Evolutionary conservation across 1,140 invertebrate genomes (phyloP), one percentile per base, ranked within the genome.

Genomic region (Drosophila orosa): DNA sequence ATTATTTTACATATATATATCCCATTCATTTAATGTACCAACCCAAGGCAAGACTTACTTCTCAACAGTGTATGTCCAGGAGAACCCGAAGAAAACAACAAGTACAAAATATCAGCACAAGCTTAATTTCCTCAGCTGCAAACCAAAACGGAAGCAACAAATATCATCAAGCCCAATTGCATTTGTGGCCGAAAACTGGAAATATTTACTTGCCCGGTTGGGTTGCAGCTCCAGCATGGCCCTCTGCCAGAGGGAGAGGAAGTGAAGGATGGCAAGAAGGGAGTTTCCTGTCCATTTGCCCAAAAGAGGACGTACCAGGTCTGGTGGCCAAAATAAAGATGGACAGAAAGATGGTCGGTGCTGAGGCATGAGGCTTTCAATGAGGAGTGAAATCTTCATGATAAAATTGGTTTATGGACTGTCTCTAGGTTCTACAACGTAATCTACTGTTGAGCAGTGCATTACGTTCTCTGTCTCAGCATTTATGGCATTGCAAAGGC

Each of bases 161-260:
- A 89, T 89, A 89, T 89, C 77, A 89, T 89, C 84, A 90, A 84
- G 80, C 80, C 77, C 85, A 89, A 89, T 89, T 89, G 84, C 85
- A 89, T 89, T 89, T 89, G 84, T 80, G 84, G 84, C 84, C 80
- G 55, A 89, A 83, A 84, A 89, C 59, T 87, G 84, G 84, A 87
- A 87, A 80, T 89, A 87, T 89, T 87, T 80, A 83, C 84, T 86
- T 69, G 71, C 40, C 48, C 42, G 33, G 39, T 47, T 59, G 45
- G 35, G 33, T 19, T 48, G 40, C 35, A 22, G 39, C 44, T 62
- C 37, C 29, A 17, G 7, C 39, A 68, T 40, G 42, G 60, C 33
- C 25, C 33, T 67, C 40, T 9, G 59, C 40, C 19, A 75, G 24
- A 7, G 44, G n/a, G 35, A 55, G 44, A 44, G 42, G 47, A 44